Evolutionary conservation across 2,113 vertebrate genomes (phyloP).

Genomic region (Odocoileus hemionus): DNA sequence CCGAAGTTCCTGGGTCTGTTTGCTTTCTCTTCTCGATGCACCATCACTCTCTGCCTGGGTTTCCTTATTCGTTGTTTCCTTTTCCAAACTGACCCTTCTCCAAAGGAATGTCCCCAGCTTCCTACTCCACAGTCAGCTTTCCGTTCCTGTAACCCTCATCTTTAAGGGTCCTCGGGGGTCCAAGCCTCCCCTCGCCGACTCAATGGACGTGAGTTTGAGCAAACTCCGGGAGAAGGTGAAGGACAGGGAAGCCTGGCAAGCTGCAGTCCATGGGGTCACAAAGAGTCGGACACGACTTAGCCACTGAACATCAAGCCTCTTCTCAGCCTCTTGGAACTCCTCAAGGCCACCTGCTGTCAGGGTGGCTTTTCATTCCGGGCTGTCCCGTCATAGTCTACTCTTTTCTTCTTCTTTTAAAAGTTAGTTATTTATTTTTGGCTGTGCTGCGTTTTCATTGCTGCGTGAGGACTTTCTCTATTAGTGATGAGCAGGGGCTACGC

Average conservation of each 20-base stretch:
- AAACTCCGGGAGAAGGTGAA: background rate
- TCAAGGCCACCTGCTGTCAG: background rate
- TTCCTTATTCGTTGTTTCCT: conserved; percentile 14
- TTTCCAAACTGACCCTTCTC: conserved; percentile 2
- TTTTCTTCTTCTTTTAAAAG: background rate
- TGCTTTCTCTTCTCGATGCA: background rate
- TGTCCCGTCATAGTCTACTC: background rate
- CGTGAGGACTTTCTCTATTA: background rate
- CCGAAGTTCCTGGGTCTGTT: background rate
- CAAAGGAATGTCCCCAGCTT: conserved; percentile 11
- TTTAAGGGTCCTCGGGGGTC: background rate
- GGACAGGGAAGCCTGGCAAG: background rate
- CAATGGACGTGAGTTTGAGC: background rate
- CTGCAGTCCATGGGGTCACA: background rate
- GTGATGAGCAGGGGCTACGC: background rate
- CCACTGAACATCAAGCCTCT: background rate
- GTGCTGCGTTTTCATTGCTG: background rate
- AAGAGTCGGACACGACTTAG: background rate
- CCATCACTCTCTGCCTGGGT: background rate
- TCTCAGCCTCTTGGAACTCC: background rate
- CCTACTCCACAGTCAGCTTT: background rate
- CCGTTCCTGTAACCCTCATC: background rate
- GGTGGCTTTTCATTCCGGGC: background rate
- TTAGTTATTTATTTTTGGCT: background rate
- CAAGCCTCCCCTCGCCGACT: background rate